A percentile compares a stretch with the other conserved stretches of the same genome.
phyloP scores from a whole-genome alignment of 2,888 invertebrate genomes.

The Pachydiplax longipennis region DNA sequence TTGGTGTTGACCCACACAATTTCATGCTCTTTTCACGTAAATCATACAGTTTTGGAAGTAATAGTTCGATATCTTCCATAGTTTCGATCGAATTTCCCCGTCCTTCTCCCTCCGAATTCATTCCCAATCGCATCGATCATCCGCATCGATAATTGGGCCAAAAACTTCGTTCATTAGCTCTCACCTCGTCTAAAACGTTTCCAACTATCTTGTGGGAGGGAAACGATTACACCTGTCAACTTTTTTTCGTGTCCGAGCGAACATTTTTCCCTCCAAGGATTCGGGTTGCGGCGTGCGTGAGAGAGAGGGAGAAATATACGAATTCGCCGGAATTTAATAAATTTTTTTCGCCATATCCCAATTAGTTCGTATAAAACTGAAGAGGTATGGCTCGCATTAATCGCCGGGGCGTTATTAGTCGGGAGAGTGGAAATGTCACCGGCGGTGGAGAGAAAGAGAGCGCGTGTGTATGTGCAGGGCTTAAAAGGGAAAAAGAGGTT shows the following conservation, averaged over 20 bases:
- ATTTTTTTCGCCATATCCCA: not conserved
- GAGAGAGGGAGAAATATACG: not conserved
- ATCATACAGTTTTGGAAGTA: not conserved
- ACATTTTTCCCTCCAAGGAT: not conserved
- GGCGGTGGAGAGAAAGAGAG: not conserved
- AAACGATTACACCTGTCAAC: not conserved
- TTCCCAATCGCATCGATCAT: not conserved
- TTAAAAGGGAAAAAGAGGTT: not conserved
- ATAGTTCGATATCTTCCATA: not conserved
- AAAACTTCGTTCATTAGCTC: not conserved
- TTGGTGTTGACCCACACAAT: not conserved
- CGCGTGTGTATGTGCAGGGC: not conserved
- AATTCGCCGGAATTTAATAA: not conserved
- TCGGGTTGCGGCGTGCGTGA: not conserved
- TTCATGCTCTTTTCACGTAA: not conserved
- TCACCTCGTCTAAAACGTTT: not conserved
- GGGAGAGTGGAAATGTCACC: not conserved
- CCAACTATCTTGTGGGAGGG: not conserved
- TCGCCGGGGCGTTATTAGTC: slow-evolving; percentile 1
- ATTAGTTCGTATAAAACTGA: not conserved
- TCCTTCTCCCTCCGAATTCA: not conserved
- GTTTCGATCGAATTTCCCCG: not conserved
- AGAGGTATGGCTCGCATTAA: not conserved
- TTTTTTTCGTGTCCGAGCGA: not conserved
- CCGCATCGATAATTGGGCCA: not conserved